Percentiles rank a stretch among this genome's conserved stretches.
Evolutionary conservation across 2,113 vertebrate genomes (phyloP).

Genomic region (Tetraodon nigroviridis): DNA sequence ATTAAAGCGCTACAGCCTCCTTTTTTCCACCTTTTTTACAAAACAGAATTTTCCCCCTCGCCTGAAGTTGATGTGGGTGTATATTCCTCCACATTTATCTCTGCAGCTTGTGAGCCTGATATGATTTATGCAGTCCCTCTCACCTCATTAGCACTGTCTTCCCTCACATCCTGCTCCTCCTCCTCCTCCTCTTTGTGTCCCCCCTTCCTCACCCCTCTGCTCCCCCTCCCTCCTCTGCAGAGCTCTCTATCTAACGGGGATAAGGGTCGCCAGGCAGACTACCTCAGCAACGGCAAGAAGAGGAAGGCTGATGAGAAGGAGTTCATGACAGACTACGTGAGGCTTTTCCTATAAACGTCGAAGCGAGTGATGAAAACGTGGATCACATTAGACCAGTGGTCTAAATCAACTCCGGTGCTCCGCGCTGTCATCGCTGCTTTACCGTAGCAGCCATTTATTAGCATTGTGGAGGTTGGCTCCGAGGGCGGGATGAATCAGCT

Average conservation of each 20-base stretch:
- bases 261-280: slow-evolving; percentile 82
- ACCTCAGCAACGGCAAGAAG: slow-evolving; percentile 89
- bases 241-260: slow-evolving; percentile 82
- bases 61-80: slow-evolving; percentile 44
- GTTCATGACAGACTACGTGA: slow-evolving; percentile 85
- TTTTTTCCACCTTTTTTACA: not conserved
- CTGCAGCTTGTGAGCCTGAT: slow-evolving; percentile 45
- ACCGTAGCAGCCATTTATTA: slow-evolving; percentile 5
- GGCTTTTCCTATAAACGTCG: slow-evolving; percentile 43
- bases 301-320: slow-evolving; percentile 91
- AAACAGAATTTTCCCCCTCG: slow-evolving; percentile 13
- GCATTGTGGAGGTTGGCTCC: not conserved
- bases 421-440: not conserved
- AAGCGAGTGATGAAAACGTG: slow-evolving; percentile 24
- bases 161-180: slow-evolving; percentile 32
- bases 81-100: slow-evolving; percentile 59
- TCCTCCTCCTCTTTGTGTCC: slow-evolving; percentile 4
- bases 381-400: slow-evolving; percentile 1
- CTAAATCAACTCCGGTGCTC: slow-evolving; percentile 19
- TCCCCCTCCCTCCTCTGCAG: slow-evolving; percentile 41
- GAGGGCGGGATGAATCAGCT: slow-evolving; percentile 1
- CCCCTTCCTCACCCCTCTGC: slow-evolving; percentile 17
- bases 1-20: not conserved
- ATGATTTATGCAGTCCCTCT: slow-evolving; percentile 66
- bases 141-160: slow-evolving; percentile 63